Conservation (phyloP, 2,888 invertebrate genomes). For the Orthosia incerta region DNA sequence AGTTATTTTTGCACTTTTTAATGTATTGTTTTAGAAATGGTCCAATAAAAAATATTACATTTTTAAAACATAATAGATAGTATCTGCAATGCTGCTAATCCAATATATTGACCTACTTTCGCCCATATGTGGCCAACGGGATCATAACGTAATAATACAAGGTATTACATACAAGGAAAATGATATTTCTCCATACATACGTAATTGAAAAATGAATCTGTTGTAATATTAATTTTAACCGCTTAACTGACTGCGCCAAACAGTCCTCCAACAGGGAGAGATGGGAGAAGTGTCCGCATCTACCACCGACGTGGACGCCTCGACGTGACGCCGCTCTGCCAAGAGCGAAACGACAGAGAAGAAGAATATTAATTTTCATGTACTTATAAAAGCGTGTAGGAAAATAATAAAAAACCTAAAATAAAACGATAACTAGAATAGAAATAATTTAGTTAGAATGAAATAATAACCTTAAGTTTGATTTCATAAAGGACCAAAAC, state of each 20-base stretch:
- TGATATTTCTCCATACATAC: slow-evolving; percentile 29
- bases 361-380: slow-evolving; percentile 33
- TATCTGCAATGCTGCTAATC: slow-evolving; percentile 38
- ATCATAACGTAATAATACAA: slow-evolving; percentile 46
- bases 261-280: too few species aligned
- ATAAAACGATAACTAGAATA: neutral
- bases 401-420: neutral
- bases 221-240: slow-evolving; percentile 34
- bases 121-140: slow-evolving; percentile 39
- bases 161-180: slow-evolving; percentile 44
- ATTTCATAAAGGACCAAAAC: too few species aligned
- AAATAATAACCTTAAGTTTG: too few species aligned
- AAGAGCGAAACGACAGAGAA: too few species aligned
- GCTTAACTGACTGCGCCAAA: too few species aligned
- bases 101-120: slow-evolving; percentile 52
- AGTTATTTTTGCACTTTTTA: too few species aligned
- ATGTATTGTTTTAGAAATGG: too few species aligned
- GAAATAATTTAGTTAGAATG: neutral
- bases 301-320: too few species aligned
- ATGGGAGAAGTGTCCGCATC: too few species aligned
- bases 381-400: neutral
- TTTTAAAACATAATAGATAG: slow-evolving; percentile 13
- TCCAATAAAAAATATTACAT: too few species aligned
- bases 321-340: too few species aligned
- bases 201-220: slow-evolving; percentile 31